phyloP scores from a whole-genome alignment of 2,113 vertebrate genomes.

The Circaetus gallicus region DNA sequence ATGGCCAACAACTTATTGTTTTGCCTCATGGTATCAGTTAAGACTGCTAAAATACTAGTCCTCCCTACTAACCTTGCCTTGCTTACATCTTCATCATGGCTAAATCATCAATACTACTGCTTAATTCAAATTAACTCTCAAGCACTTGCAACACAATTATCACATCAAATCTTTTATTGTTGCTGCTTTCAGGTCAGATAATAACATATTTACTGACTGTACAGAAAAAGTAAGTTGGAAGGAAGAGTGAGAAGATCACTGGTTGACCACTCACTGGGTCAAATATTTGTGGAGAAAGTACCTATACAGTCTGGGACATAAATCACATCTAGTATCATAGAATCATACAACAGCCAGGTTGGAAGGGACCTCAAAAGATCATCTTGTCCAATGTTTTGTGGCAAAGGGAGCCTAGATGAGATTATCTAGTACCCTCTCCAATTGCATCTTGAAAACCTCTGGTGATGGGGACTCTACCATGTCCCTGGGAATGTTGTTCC shows the following conservation, averaged over 20 bases:
- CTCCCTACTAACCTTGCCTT: neutral
- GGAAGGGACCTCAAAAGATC: neutral
- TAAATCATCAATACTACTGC: neutral
- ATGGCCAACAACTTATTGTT: accelerated
- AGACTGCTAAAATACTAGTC: neutral
- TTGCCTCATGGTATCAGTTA: neutral
- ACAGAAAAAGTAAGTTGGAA: neutral
- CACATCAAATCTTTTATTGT: neutral
- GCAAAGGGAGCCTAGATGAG: neutral
- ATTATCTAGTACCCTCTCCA: neutral
- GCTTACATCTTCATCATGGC: neutral
- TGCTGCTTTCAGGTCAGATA: neutral
- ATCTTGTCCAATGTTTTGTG: neutral
- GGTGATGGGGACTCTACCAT: neutral
- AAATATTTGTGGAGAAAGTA: neutral
- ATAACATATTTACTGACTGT: neutral
- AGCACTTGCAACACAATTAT: neutral
- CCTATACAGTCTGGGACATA: neutral
- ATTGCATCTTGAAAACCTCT: neutral
- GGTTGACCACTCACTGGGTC: neutral
- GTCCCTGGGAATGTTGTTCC: neutral
- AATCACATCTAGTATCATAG: neutral
- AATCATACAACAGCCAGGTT: neutral
- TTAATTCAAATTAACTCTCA: neutral
- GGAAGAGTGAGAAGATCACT: neutral